Evolutionary conservation across 2,113 vertebrate genomes (phyloP).

Genomic region (Tachuris rubrigastra): DNA sequence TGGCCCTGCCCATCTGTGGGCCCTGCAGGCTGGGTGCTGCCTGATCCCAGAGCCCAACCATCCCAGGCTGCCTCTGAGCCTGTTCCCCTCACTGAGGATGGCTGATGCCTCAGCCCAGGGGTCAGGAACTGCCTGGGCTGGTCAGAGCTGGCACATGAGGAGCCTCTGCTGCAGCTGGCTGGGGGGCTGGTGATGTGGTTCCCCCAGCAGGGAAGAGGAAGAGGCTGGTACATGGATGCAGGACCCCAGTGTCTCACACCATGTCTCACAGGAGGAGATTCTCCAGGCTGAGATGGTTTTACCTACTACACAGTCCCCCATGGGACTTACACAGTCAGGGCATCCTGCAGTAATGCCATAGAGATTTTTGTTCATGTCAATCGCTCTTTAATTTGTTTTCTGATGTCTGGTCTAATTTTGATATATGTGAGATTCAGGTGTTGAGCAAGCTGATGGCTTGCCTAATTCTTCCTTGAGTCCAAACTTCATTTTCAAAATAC

Average conservation of each 20-base stretch:
- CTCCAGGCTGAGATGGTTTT: neutral
- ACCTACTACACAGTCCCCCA: neutral
- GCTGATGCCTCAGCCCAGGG: accelerated
- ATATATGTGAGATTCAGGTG: neutral
- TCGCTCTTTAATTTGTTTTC: neutral
- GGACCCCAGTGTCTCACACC: accelerated
- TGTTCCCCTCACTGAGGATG: accelerated
- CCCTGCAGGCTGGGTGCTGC: neutral
- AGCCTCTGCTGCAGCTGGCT: accelerated
- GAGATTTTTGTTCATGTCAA: accelerated
- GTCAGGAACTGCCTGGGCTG: neutral
- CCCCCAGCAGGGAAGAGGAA: neutral
- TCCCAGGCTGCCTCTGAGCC: neutral
- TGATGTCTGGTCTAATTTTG: neutral
- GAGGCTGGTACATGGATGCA: neutral
- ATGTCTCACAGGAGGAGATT: neutral
- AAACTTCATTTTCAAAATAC: neutral
- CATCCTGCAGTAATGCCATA: accelerated
- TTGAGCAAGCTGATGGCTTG: neutral
- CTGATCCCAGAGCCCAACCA: neutral
- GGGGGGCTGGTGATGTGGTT: too few species aligned
- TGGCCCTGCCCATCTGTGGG: too few species aligned
- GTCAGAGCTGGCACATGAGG: too few species aligned
- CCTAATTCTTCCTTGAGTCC: neutral
- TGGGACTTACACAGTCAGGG: accelerated